These are phyloP conservation scores for Electrophaes corylata DNA, from an alignment of 2,888 invertebrate genomes.

Conservation along the genomic window DNA sequence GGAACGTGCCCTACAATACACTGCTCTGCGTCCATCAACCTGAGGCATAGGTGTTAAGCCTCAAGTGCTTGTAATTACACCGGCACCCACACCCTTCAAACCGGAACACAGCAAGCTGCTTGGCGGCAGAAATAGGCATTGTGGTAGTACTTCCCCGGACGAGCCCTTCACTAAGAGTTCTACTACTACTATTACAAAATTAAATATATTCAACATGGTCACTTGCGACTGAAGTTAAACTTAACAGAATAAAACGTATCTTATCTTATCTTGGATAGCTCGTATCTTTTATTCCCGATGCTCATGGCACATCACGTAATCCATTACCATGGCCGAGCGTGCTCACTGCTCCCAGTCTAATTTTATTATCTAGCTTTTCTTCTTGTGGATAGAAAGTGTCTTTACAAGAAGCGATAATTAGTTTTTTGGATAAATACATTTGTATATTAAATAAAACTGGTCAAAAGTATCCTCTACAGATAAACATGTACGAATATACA, in stretches of 20 bases:
- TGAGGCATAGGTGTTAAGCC: too few species aligned
- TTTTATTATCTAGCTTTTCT: constrained; percentile 36
- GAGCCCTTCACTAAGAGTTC: too few species aligned
- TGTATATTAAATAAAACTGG: background rate
- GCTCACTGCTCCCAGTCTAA: constrained; percentile 58
- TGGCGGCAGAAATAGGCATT: too few species aligned
- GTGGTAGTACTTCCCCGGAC: too few species aligned
- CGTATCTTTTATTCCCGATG: constrained; percentile 20
- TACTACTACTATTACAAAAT: too few species aligned
- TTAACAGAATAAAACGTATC: constrained; percentile 4
- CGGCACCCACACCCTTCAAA: too few species aligned
- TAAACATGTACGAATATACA: too few species aligned
- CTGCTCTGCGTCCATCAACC: too few species aligned
- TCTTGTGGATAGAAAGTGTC: constrained; percentile 5
- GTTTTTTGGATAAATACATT: background rate
- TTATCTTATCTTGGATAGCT: constrained; percentile 5
- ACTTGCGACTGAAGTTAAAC: background rate
- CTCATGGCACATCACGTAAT: constrained; percentile 65
- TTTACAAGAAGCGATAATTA: background rate
- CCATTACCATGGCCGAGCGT: constrained; percentile 70
- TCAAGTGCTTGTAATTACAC: too few species aligned
- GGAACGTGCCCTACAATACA: too few species aligned
- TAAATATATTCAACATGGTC: background rate
- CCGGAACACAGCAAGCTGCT: too few species aligned
- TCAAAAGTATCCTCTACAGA: too few species aligned